Evolutionary conservation across 1,140 invertebrate species (phyloP).

Genomic region (Nebria ingens): DNA sequence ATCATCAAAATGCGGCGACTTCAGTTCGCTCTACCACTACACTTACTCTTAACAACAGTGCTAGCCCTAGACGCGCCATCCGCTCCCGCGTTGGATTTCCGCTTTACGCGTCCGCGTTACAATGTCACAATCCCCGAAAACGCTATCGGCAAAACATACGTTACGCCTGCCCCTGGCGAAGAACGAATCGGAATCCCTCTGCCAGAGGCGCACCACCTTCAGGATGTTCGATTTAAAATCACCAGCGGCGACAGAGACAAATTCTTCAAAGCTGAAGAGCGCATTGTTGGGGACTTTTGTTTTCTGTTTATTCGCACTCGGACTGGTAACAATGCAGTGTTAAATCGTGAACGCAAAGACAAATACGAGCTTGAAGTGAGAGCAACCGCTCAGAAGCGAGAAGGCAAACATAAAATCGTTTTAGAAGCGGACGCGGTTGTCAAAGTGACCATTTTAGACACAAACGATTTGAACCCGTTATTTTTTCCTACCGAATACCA

Average conservation of each 20-base stretch:
- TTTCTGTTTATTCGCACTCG: constrained; percentile 81
- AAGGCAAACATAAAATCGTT: constrained; percentile 43
- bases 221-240: constrained; percentile 71
- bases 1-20: background rate
- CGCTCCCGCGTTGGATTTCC: constrained; percentile 33
- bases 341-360: constrained; percentile 85
- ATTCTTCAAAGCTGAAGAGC: constrained; percentile 86
- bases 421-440: constrained; percentile 65
- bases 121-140: constrained; percentile 89
- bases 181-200: constrained; percentile 43
- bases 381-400: constrained; percentile 52
- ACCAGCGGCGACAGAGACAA: constrained; percentile 73
- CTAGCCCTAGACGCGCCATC: background rate
- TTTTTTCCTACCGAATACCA: constrained; percentile 84
- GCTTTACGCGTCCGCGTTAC: constrained; percentile 67
- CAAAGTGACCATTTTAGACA: constrained; percentile 71
- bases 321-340: constrained; percentile 69
- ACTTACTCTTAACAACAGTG: background rate
- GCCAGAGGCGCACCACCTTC: constrained; percentile 29
- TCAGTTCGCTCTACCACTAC: background rate
- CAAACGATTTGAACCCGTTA: constrained; percentile 84
- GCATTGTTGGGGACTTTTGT: constrained; percentile 82
- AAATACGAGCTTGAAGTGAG: constrained; percentile 70
- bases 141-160: constrained; percentile 75
- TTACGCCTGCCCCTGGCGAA: constrained; percentile 42